Evolutionary conservation across 2,113 vertebrate species (phyloP), one percentile per base, ranked within the genome.

Genomic region (Hepsetus odoe): DNA sequence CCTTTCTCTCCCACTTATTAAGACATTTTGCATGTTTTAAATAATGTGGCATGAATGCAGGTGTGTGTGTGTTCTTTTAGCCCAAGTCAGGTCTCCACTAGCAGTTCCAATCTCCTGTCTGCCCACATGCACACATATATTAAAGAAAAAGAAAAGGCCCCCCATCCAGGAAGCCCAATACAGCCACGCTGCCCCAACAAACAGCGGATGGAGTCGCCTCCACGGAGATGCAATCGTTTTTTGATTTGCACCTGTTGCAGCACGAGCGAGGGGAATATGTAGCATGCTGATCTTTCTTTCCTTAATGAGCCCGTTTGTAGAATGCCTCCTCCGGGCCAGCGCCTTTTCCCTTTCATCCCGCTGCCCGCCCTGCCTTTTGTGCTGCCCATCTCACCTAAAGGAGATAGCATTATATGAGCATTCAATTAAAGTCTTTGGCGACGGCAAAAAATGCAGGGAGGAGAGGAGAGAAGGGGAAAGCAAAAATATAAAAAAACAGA

Each of bases 341-440:
- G 83, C 51, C 51, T 55, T 55, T 7, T 91, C 91, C 88, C 88
- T 89, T 88, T 88, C 87, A 91, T 89, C 85, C 89, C 83, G 72
- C 89, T 86, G 85, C 77, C 91, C 81, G 79, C 85, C 87, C 84
- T 87, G 74, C 80, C 86, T 90, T 87, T 87, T 88, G 85, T 83
- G 61, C 82, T 83, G 86, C 44, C 64, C 40, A 35, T 62, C 83
- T 84, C 80, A 84, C 78, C 83, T 77, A 82, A 85, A 86, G 77
- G 69, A 59, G 61, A 80, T 75, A 71, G 90, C 90, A 93, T 95
- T 95, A 93, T 95, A 91, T 86, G 5, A 84, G 85, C 89, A 90
- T 93, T 95, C 95, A 97, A 96, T 96, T 95, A 94, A 95, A 89
- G 95, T 91, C 94, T 93, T 93, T 89, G 92, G 93, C 93, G 84